Conservation (phyloP, 2,888 invertebrate species). For the Seira musarum region DNA sequence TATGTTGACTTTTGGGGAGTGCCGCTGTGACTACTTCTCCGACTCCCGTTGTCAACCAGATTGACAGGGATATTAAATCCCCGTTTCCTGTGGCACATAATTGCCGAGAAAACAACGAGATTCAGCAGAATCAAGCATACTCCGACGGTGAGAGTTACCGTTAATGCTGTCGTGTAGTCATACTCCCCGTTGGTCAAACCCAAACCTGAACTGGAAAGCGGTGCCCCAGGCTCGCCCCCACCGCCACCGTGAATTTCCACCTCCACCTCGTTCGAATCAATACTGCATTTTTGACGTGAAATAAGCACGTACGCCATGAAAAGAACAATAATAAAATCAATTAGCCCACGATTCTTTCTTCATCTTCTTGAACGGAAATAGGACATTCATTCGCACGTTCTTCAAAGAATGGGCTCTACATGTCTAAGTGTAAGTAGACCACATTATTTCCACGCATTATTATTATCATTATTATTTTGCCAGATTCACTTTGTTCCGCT, state of each 20-base stretch:
- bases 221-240: constrained; percentile 56
- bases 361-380: no score
- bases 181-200: constrained; percentile 63
- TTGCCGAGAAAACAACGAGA: constrained; percentile 69
- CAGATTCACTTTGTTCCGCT: no score
- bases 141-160: constrained; percentile 69
- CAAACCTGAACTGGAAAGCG: constrained; percentile 47
- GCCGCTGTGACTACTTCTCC: constrained; percentile 65
- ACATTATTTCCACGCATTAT: no score
- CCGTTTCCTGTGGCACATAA: constrained; percentile 70
- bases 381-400: no score
- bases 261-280: constrained; percentile 66
- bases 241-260: constrained; percentile 63
- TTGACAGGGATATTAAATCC: constrained; percentile 65
- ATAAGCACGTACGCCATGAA: no score
- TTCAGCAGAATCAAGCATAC: constrained; percentile 69
- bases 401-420: no score
- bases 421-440: no score
- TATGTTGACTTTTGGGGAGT: constrained; percentile 67
- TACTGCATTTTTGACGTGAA: constrained; percentile 31
- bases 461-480: no score
- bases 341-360: no score
- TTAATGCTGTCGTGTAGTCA: constrained; percentile 69
- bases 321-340: no score
- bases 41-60: constrained; percentile 62